These are phyloP conservation scores for Magallana ariakensis DNA, from an alignment of 1,140 invertebrate species.

Conservation along the genomic window DNA sequence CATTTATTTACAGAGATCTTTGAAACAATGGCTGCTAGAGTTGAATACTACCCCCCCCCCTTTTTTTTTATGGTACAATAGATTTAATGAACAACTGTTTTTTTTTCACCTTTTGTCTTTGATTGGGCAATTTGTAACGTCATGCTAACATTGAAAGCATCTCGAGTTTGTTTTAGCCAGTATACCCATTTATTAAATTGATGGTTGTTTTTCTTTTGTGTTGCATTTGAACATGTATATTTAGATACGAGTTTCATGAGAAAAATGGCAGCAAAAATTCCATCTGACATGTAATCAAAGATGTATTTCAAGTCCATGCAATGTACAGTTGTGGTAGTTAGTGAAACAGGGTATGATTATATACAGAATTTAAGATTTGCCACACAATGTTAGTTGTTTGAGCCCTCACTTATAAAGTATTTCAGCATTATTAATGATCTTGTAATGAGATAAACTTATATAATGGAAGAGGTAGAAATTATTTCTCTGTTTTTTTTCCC, in stretches of 20 bases:
- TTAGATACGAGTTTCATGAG: neutral
- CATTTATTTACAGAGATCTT: neutral
- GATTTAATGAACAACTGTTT: neutral
- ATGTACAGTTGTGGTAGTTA: neutral
- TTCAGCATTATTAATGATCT: no score
- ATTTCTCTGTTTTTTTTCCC: no score
- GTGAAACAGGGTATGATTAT: neutral
- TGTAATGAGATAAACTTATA: no score
- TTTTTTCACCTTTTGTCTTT: neutral
- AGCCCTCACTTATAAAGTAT: no score
- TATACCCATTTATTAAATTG: neutral
- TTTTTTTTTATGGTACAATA: neutral
- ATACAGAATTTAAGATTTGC: no score
- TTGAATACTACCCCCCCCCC: neutral
- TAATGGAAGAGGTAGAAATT: no score
- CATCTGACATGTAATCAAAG: neutral
- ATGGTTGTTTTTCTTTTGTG: no score
- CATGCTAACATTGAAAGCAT: neutral
- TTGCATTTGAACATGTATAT: neutral
- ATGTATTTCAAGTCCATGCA: neutral
- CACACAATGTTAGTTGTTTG: no score
- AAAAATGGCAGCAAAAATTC: constrained; percentile 26
- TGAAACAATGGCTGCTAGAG: neutral
- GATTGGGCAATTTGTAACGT: neutral
- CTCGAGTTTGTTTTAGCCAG: neutral